Evolutionary conservation across 2,888 invertebrate genomes (phyloP).

Genomic region (Lasioglossum lativentre): DNA sequence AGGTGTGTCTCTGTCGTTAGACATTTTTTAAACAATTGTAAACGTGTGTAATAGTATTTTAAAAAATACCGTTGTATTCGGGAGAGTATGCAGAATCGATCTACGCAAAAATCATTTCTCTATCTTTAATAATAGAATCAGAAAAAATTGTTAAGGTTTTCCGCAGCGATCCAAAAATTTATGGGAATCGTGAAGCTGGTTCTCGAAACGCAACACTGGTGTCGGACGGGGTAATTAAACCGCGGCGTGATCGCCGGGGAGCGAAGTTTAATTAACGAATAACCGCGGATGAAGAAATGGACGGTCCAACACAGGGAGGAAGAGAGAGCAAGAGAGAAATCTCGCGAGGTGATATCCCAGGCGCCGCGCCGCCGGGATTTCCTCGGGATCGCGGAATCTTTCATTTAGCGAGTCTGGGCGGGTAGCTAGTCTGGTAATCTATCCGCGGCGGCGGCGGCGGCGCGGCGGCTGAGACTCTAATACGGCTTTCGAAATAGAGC

Average conservation of each 20-base stretch:
- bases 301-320: not conserved
- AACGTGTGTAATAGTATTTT: no score
- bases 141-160: no score
- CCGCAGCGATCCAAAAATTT: no score
- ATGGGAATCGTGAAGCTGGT: not conserved
- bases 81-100: no score
- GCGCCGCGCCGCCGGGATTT: conserved; percentile 6
- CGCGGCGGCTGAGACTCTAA: conserved; percentile 17
- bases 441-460: not conserved
- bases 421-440: not conserved
- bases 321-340: not conserved
- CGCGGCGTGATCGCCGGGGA: not conserved
- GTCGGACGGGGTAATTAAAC: conserved; percentile 31
- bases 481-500: conserved; percentile 23
- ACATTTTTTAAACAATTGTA: not conserved
- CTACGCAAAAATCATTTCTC: no score
- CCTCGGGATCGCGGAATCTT: conserved; percentile 22
- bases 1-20: no score
- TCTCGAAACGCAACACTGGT: not conserved
- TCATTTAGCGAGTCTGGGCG: conserved; percentile 27
- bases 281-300: conserved; percentile 15
- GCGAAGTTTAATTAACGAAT: conserved; percentile 29
- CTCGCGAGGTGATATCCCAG: conserved; percentile 3
- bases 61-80: not conserved
- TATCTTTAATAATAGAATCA: no score